Conservation (phyloP, 2,113 vertebrate genomes). For the Myrmecophaga tridactyla region DNA sequence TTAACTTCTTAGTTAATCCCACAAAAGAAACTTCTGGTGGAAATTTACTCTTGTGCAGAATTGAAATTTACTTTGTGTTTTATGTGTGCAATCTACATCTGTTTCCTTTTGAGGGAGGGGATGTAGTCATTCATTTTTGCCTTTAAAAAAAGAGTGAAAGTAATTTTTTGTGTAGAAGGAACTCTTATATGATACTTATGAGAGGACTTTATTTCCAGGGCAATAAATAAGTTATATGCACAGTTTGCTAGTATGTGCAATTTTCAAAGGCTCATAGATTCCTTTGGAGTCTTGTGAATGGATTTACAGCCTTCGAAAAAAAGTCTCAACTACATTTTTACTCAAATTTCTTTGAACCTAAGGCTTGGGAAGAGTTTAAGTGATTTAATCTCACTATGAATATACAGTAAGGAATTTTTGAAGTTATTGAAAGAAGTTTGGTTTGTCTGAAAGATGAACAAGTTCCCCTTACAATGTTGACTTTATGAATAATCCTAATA, state of each 20-base stretch:
- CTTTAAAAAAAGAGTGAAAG: not conserved
- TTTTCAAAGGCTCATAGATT: not conserved
- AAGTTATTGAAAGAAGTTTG: not conserved
- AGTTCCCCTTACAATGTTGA: not conserved
- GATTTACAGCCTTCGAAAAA: not conserved
- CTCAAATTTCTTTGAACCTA: not conserved
- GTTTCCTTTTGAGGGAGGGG: not conserved
- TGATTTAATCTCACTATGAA: not conserved
- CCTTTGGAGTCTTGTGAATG: not conserved
- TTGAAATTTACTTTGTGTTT: not conserved
- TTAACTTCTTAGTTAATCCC: not conserved
- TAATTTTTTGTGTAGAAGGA: not conserved
- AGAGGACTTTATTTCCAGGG: not conserved
- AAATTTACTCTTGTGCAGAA: not conserved
- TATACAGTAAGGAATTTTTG: not conserved
- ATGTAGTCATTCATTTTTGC: not conserved
- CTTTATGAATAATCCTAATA: slow-evolving; percentile 1
- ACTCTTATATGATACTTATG: not conserved
- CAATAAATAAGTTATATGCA: not conserved
- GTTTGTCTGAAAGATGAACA: not conserved
- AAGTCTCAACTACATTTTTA: not conserved
- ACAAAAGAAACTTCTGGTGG: not conserved
- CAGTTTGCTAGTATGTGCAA: not conserved
- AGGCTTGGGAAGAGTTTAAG: not conserved
- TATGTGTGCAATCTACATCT: not conserved